Evolutionary conservation across 2,113 vertebrate genomes (phyloP), one percentile per base, ranked within the genome.

Genomic region (Campylomormyrus numenius): DNA sequence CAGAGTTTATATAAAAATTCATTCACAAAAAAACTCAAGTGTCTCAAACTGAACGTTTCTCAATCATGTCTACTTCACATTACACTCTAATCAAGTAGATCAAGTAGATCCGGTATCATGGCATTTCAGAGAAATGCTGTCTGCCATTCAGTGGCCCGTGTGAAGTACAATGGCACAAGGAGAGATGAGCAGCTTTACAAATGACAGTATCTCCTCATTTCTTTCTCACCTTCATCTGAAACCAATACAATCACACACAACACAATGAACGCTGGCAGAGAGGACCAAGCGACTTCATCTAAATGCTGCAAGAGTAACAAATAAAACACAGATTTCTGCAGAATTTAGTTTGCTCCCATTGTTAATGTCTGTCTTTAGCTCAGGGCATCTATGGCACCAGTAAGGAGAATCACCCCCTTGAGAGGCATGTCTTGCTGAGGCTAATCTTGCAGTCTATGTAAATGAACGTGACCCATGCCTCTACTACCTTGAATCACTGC

Each of bases 41-140:
- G 48, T 49, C 35, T 90, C 80, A 74, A 21, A 85, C 88, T 88
- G 87, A 87, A 90, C 74, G 24, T 62, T 58, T 88, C 49, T 50
- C 21, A 35, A 62, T 83, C 74, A 48, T 17, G 66, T 49, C 35
- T 21, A 31, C 87, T 49, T 77, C 45, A 56, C 50, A 53, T 53
- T 66, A 90, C 87, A 88, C 83, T 90, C 90, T 83, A 87, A 35
- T n/a, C 53, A 21, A 6, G 21, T 3, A 66, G 85, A 42, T 83
- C 35, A 83, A 83, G 42, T 11, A 83, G 39, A 24, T 83, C 77
- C 42, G 3, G 42, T 83, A 48, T 46, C 3, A 21, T 48, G 83
- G 56, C 46, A 52, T 52, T 31, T 53, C 48, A 42, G 39, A 17
- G 35, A 80, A 80, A 42, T 42, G 49, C 80, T 49, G 35, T 88